Conservation (phyloP, 2,888 invertebrate genomes). For the Nectonema munidae region DNA sequence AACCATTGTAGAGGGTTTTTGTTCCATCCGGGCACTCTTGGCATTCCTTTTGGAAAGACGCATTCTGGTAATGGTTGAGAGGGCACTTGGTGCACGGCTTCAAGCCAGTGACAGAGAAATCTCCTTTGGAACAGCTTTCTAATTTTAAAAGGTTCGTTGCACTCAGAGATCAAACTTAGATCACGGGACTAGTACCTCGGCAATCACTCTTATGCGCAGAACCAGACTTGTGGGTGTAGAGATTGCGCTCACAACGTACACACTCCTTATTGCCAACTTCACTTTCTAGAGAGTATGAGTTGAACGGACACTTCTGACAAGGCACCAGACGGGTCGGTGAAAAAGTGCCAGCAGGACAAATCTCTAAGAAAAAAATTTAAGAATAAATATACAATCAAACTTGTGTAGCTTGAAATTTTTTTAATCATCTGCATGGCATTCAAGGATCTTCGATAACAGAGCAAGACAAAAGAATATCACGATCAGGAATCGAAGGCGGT, state of each 20-base stretch:
- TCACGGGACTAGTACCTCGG: slow-evolving; percentile 21
- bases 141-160: slow-evolving; percentile 13
- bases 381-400: too few relatives aligned
- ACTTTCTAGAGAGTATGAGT: slow-evolving; percentile 33
- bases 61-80: slow-evolving; percentile 57
- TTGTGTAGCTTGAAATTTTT: too few relatives aligned
- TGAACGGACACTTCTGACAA: slow-evolving; percentile 64
- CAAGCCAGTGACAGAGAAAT: slow-evolving; percentile 61
- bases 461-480: too few relatives aligned
- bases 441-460: too few relatives aligned
- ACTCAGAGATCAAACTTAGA: neutral
- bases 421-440: too few relatives aligned
- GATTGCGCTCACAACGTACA: slow-evolving; percentile 36
- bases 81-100: slow-evolving; percentile 74
- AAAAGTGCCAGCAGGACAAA: slow-evolving; percentile 76
- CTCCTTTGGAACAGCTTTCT: slow-evolving; percentile 54
- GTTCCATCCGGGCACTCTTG: slow-evolving; percentile 60
- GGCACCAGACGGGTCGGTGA: slow-evolving; percentile 73
- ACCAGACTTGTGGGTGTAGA: slow-evolving; percentile 24
- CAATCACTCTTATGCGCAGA: slow-evolving; percentile 23
- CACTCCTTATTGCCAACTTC: slow-evolving; percentile 27
- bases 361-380: slow-evolving; percentile 26
- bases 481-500: too few relatives aligned
- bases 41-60: slow-evolving; percentile 48
- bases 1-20: slow-evolving; percentile 45